These are phyloP conservation scores for Melanostoma scalare DNA, from an alignment of 2,888 invertebrate genomes.

Conservation along the genomic window DNA sequence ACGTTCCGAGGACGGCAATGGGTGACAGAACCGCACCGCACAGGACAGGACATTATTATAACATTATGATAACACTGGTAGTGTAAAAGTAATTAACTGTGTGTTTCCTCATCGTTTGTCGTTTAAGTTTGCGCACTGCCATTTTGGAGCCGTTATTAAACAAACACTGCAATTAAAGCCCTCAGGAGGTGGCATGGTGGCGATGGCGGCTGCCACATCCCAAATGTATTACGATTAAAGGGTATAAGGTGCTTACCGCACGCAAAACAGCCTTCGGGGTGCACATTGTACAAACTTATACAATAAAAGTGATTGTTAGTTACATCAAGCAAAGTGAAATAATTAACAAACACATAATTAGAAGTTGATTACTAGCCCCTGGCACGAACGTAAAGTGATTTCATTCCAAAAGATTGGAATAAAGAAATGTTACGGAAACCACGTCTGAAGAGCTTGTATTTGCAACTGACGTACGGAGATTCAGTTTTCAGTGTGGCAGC, in stretches of 20 bases:
- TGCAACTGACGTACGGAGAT: constrained; percentile 26
- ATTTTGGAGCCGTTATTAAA: constrained; percentile 28
- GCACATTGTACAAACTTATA: neutral
- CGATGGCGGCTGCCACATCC: neutral
- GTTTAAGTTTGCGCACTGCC: constrained; percentile 1
- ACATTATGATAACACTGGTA: constrained; percentile 61
- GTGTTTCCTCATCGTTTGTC: constrained; percentile 16
- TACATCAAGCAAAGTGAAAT: constrained; percentile 31
- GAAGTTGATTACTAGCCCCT: constrained; percentile 19
- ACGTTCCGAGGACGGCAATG: neutral
- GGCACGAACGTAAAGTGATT: neutral
- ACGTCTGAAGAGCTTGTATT: constrained; percentile 14
- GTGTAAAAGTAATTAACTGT: constrained; percentile 66
- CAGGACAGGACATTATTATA: constrained; percentile 52
- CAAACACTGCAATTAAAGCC: constrained; percentile 47
- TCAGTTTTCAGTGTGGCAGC: neutral
- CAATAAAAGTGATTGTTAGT: constrained; percentile 40
- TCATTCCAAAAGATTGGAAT: neutral
- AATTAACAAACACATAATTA: constrained; percentile 34
- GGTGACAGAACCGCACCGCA: constrained; percentile 6
- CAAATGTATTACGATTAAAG: constrained; percentile 15
- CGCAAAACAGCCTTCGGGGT: neutral
- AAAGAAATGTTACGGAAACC: neutral
- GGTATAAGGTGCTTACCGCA: constrained; percentile 18
- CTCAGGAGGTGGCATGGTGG: neutral